phyloP scores from a whole-genome alignment of 2,113 vertebrate species.

The Catharus fuscescens region DNA sequence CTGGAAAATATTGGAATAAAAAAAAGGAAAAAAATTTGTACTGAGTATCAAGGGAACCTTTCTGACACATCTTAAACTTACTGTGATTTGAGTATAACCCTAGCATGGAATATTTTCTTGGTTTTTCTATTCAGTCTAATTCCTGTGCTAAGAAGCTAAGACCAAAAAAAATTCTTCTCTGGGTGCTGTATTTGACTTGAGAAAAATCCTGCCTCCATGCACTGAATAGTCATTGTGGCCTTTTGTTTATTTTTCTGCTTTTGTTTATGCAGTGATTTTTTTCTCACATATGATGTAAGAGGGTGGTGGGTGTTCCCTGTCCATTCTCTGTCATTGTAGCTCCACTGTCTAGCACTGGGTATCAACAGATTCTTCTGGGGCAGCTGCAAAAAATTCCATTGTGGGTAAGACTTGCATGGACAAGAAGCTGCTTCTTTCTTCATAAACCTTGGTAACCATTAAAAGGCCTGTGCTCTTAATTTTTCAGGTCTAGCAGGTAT shows the following conservation, averaged over 20 bases:
- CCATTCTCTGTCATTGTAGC: background rate
- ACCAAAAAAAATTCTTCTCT: background rate
- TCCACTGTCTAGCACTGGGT: background rate
- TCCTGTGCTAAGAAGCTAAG: background rate
- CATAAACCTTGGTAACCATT: background rate
- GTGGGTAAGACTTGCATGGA: background rate
- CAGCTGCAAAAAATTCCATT: background rate
- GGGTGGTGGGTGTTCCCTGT: background rate
- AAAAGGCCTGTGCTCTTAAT: background rate
- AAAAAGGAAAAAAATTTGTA: background rate
- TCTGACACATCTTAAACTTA: background rate
- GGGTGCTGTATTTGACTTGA: background rate
- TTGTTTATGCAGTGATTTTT: background rate
- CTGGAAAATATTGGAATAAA: slow-evolving; percentile 29
- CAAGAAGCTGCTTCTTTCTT: background rate
- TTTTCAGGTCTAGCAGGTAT: background rate
- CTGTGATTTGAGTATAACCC: background rate
- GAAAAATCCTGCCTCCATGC: background rate
- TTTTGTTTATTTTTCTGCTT: background rate
- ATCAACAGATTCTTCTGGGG: background rate
- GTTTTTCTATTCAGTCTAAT: background rate
- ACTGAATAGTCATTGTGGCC: background rate
- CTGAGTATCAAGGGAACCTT: background rate
- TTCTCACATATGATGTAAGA: background rate
- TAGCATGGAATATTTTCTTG: background rate